Conservation (phyloP, 64 coral and sea anemone species). For the Acropora yongei region DNA sequence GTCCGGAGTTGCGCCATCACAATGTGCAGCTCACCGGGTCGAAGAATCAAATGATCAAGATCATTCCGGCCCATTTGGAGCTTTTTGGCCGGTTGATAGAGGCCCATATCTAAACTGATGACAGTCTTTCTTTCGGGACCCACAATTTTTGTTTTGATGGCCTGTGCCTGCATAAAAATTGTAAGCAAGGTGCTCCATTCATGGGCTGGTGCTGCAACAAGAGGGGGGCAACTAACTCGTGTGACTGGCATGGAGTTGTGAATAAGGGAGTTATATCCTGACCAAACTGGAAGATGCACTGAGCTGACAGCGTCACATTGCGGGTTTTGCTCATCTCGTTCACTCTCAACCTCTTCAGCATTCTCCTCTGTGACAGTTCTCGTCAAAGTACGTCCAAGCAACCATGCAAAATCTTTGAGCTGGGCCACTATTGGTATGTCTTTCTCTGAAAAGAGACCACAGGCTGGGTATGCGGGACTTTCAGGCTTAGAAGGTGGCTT, state of each 20-base stretch:
- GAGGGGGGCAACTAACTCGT: slow-evolving; percentile 38
- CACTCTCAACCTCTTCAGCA: background rate
- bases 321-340: background rate
- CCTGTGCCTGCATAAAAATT: slow-evolving; percentile 51
- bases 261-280: slow-evolving; percentile 56
- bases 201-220: slow-evolving; percentile 37
- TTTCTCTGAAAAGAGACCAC: slow-evolving; percentile 4
- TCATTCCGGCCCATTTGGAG: slow-evolving; percentile 40
- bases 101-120: slow-evolving; percentile 24
- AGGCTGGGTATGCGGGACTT: slow-evolving; percentile 29
- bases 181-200: slow-evolving; percentile 46
- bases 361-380: background rate
- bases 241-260: slow-evolving; percentile 29
- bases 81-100: slow-evolving; percentile 57
- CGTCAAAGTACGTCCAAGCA: slow-evolving; percentile 24
- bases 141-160: slow-evolving; percentile 31
- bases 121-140: slow-evolving; percentile 36
- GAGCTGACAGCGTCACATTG: slow-evolving; percentile 10
- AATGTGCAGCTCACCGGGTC: slow-evolving; percentile 49
- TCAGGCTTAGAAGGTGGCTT: slow-evolving; percentile 31
- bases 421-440: background rate
- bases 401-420: slow-evolving; percentile 31
- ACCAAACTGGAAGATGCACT: slow-evolving; percentile 54
- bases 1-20: slow-evolving; percentile 55
- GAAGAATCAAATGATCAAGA: slow-evolving; percentile 29